These are phyloP conservation scores for Drosophila austrosaltans DNA, from an alignment of 2,888 invertebrate species.

Conservation along the genomic window DNA sequence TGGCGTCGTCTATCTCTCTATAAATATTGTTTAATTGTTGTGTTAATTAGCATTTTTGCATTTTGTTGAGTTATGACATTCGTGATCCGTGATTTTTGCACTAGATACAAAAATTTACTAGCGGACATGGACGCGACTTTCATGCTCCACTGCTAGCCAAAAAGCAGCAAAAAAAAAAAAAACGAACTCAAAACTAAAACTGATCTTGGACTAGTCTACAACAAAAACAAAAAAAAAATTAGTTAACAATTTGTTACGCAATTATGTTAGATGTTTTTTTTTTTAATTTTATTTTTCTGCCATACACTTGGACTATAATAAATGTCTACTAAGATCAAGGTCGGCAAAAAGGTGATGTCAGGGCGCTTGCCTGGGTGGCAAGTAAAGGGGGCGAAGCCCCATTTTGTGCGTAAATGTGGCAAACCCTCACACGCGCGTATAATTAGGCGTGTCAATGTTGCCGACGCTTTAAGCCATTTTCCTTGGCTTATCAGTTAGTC, in stretches of 20 bases:
- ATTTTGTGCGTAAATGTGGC: constrained; percentile 64
- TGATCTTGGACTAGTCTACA: constrained; percentile 69
- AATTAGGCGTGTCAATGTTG: constrained; percentile 79
- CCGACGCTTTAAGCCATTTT: constrained; percentile 72
- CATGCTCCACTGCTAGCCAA: constrained; percentile 67
- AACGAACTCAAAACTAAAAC: constrained; percentile 45
- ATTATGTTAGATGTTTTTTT: constrained; percentile 64
- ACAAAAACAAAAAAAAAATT: constrained; percentile 47
- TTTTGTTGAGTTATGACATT: constrained; percentile 64
- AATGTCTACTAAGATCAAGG: constrained; percentile 65
- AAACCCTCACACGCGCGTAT: constrained; percentile 56
- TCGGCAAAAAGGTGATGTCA: constrained; percentile 65
- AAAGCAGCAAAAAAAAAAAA: constrained; percentile 34
- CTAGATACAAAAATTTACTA: constrained; percentile 63
- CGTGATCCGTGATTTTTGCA: constrained; percentile 60
- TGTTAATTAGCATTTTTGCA: constrained; percentile 67
- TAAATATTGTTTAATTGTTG: constrained; percentile 72
- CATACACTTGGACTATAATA: constrained; percentile 7
- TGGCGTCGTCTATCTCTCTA: constrained; percentile 49
- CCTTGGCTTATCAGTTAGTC: constrained; percentile 60
- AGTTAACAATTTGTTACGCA: constrained; percentile 73
- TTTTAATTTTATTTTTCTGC: constrained; percentile 31
- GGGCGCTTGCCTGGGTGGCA: constrained; percentile 61
- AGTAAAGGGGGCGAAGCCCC: constrained; percentile 45
- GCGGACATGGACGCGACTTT: constrained; percentile 77